Conservation (phyloP, 2,797 vertebrate species). For the Centropyge bicolor region DNA sequence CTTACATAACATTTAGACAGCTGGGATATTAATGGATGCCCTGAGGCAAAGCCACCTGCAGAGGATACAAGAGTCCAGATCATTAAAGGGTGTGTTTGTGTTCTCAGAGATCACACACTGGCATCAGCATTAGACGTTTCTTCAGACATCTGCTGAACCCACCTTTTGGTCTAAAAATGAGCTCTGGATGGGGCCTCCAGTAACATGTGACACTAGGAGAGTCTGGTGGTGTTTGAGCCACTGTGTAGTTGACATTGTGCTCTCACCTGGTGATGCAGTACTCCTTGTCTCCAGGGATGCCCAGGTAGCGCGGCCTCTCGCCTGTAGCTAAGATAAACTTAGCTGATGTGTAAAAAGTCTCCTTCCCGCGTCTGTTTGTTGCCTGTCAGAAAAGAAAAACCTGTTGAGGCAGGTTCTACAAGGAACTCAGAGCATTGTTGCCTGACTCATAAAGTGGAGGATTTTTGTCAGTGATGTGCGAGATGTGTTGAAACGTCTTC, state of each 20-base stretch:
- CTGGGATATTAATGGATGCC: conserved; percentile 17
- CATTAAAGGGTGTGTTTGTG: conserved; percentile 5
- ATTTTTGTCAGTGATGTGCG: neutral
- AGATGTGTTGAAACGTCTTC: neutral
- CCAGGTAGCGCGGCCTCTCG: conserved; percentile 93
- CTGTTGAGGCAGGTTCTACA: neutral
- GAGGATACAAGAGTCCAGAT: neutral
- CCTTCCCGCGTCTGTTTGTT: conserved; percentile 92
- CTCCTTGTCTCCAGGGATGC: conserved; percentile 93
- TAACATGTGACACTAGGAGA: neutral
- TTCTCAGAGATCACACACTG: conserved; percentile 12
- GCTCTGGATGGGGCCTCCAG: neutral
- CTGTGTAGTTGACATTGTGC: neutral
- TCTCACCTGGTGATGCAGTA: conserved; percentile 96
- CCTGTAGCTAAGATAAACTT: conserved; percentile 94
- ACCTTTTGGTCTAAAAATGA: neutral
- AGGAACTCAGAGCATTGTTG: neutral
- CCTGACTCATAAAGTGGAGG: neutral
- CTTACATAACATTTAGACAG: conserved; percentile 21
- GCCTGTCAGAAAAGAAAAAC: conserved; percentile 82
- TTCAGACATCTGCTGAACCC: conserved; percentile 4
- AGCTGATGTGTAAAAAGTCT: conserved; percentile 90
- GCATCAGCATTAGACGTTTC: neutral
- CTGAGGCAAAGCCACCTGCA: conserved; percentile 21
- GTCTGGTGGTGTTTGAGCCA: neutral